A percentile compares a stretch with the other conserved stretches of the same genome.
These are phyloP conservation scores for Eristalinus aeneus DNA, from an alignment of 2,888 invertebrate genomes.

Conservation along the genomic window DNA sequence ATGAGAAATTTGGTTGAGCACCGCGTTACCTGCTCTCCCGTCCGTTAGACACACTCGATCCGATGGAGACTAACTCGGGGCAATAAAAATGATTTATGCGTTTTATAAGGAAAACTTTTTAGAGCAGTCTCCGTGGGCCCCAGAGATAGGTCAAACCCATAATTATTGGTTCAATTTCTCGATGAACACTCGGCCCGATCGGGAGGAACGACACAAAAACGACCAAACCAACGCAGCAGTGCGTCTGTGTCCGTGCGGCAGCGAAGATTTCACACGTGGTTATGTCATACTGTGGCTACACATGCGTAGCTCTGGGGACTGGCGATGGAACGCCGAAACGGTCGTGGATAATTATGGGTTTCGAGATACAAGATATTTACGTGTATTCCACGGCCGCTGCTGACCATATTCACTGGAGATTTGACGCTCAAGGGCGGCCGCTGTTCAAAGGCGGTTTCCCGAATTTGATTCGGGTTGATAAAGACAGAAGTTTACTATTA, in stretches of 20 bases:
- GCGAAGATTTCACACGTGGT: constrained; percentile 59
- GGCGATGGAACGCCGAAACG: constrained; percentile 29
- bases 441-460: constrained; percentile 34
- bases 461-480: constrained; percentile 28
- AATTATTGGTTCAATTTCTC: constrained; percentile 69
- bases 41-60: constrained; percentile 3
- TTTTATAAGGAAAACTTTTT: constrained; percentile 67
- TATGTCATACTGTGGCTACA: constrained; percentile 52
- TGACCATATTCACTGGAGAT: constrained; percentile 53
- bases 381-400: constrained; percentile 27
- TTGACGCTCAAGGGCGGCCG: constrained; percentile 48
- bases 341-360: constrained; percentile 66
- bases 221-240: neutral
- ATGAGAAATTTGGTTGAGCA: constrained; percentile 29
- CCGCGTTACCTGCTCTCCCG: neutral
- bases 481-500: constrained; percentile 58
- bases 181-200: constrained; percentile 44
- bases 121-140: constrained; percentile 64
- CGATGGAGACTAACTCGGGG: constrained; percentile 51
- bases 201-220: constrained; percentile 27
- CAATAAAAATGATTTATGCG: constrained; percentile 71
- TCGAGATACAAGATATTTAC: constrained; percentile 30
- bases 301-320: constrained; percentile 17
- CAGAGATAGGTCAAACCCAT: constrained; percentile 68
- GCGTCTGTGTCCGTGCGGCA: constrained; percentile 12